Evolutionary conservation across 2,797 vertebrate species (phyloP).

Genomic region (Leucoraja ocellata): DNA sequence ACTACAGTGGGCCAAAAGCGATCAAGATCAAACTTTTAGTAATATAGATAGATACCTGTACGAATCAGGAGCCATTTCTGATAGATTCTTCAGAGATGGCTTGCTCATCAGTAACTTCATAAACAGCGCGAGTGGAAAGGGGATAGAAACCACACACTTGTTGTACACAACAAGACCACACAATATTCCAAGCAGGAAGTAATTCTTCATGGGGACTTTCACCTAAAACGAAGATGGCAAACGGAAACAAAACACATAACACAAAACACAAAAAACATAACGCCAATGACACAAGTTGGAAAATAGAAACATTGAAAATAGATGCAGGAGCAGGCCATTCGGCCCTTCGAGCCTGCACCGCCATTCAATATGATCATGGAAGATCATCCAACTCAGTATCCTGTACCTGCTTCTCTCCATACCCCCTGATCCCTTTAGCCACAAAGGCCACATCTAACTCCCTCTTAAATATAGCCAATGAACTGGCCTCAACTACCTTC

Average conservation of each 20-base stretch:
- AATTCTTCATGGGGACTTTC: conserved; percentile 47
- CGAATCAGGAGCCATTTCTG: conserved; percentile 49
- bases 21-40: too few relatives aligned
- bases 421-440: too few relatives aligned
- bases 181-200: conserved; percentile 52
- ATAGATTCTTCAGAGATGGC: conserved; percentile 51
- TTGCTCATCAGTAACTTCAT: conserved; percentile 52
- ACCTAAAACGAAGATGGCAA: conserved; percentile 44
- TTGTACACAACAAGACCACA: conserved; percentile 52
- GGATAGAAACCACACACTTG: conserved; percentile 46
- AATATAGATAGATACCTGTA: conserved; percentile 44
- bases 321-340: too few relatives aligned
- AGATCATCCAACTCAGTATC: too few relatives aligned
- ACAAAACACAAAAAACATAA: background rate
- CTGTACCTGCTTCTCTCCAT: too few relatives aligned
- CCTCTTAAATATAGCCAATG: too few relatives aligned
- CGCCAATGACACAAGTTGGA: background rate
- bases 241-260: background rate
- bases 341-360: too few relatives aligned
- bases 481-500: too few relatives aligned
- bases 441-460: too few relatives aligned
- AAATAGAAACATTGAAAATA: background rate
- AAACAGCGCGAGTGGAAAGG: conserved; percentile 54
- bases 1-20: too few relatives aligned
- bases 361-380: too few relatives aligned